Conservation (phyloP, 2,113 vertebrate species). For the Eptesicus fuscus region DNA sequence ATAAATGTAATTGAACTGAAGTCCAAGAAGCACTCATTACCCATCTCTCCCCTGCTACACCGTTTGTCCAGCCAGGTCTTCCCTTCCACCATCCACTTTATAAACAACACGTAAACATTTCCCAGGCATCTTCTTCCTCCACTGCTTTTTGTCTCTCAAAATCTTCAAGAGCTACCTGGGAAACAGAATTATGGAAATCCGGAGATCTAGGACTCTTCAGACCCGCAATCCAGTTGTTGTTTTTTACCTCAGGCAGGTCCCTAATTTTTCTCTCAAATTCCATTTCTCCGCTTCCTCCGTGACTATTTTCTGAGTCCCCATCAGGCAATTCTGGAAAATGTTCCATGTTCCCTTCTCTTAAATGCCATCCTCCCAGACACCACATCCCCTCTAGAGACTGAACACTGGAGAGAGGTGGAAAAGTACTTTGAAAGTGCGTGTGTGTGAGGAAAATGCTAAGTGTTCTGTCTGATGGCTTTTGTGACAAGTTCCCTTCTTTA, state of each 20-base stretch:
- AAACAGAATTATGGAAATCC: slow-evolving; percentile 1
- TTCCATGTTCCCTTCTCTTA: not conserved
- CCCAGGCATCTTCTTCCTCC: not conserved
- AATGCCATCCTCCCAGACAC: not conserved
- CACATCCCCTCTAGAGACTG: not conserved
- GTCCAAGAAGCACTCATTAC: not conserved
- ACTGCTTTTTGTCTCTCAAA: not conserved
- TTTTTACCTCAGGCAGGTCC: not conserved
- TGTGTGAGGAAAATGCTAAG: slow-evolving; percentile 47
- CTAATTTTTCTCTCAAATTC: not conserved
- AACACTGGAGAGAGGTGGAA: not conserved
- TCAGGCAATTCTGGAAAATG: not conserved
- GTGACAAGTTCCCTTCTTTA: slow-evolving; percentile 38
- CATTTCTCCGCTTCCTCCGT: not conserved
- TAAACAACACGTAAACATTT: not conserved
- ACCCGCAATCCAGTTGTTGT: not conserved
- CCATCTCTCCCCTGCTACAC: too few species aligned
- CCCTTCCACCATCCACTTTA: not conserved
- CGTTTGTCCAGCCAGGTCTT: not conserved
- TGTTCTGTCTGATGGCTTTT: slow-evolving; percentile 4
- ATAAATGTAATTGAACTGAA: not conserved
- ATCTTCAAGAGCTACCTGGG: not conserved
- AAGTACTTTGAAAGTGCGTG: slow-evolving; percentile 32
- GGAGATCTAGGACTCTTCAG: not conserved
- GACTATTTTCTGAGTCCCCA: not conserved